Evolutionary conservation across 2,797 vertebrate genomes (phyloP), one percentile per base, ranked within the genome.

Genomic region (Sylvia borin): DNA sequence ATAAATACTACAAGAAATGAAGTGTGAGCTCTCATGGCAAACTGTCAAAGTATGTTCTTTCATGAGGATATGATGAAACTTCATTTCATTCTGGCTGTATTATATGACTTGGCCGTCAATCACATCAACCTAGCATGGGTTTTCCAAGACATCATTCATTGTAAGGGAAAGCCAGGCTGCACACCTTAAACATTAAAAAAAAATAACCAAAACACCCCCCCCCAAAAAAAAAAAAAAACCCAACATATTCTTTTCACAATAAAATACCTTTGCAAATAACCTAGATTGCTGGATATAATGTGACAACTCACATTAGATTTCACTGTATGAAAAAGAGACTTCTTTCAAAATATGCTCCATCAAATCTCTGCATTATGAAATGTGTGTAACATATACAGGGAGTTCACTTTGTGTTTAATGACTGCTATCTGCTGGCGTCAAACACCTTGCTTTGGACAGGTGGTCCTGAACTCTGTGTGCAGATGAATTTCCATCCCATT

Each of bases 11-110:
- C 5, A 79, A 54, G 27, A 53, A 74, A 51, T 50, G 48, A 50
- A 50, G 25, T 40, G 1, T 10, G 47, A 73, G 19, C 5, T 72
- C 10, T 79, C 0, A 0, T 10, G 2, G 16, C 2, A 71, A 80
- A 71, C 19, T 47, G 19, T 58, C 19, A 11, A 81, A 47, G 5
- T 31, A 60, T 32, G 20, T 0, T 43, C 77, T 88, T 88, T 77
- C 20, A 17, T 55, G n/a, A 78, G 7, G 32, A 42, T 4, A 77
- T 36, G 17, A 64, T 74, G 65, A 90, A 93, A 71, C 27, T 48
- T 68, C 32, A 43, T 71, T 88, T 80, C 7, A 20, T 64, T 83
- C 40, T 81, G 40, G 38, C 34, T 67, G 21, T 65, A 43, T 26
- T 57, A 11, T 65, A 34, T 54, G 32, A 72, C 54, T 81, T 57